Conservation (phyloP, 35 echinoderm and acorn worm genomes). For the Patiria miniata region DNA sequence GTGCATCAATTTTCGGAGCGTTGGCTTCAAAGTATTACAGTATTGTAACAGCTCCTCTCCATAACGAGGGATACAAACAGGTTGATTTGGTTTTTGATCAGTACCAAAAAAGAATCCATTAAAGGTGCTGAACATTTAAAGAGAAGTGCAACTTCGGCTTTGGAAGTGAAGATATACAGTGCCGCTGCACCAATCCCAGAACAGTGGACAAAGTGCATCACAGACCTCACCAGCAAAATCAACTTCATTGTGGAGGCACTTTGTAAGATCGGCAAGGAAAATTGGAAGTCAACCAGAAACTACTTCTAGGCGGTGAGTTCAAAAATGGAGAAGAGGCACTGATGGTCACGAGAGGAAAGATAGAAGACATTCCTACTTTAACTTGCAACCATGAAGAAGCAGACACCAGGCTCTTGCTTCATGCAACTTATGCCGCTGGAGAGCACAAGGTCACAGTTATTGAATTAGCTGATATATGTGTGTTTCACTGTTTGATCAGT, state of each 20-base stretch:
- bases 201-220: slow-evolving; percentile 48
- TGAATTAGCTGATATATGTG: slow-evolving; percentile 48
- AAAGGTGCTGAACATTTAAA: slow-evolving; percentile 45
- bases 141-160: slow-evolving; percentile 23
- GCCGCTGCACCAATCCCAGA: slow-evolving; percentile 34
- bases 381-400: slow-evolving; percentile 56
- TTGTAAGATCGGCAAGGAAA: slow-evolving; percentile 11
- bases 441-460: slow-evolving; percentile 29
- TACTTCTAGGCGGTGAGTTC: slow-evolving; percentile 46
- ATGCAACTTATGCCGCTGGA: slow-evolving; percentile 41
- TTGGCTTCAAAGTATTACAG: slow-evolving; percentile 49
- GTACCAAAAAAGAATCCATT: slow-evolving; percentile 35
- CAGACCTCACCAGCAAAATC: slow-evolving; percentile 27
- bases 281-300: slow-evolving; percentile 21
- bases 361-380: slow-evolving; percentile 2
- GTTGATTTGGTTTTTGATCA: slow-evolving; percentile 45
- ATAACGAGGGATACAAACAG: slow-evolving; percentile 29
- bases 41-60: slow-evolving; percentile 25
- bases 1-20: slow-evolving; percentile 48
- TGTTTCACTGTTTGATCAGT: slow-evolving; percentile 8
- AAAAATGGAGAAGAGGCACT: neutral
- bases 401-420: slow-evolving; percentile 49
- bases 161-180: slow-evolving; percentile 46
- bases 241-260: neutral
- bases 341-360: neutral